Percentiles rank a stretch among this genome's conserved stretches.
phyloP scores from a whole-genome alignment of 64 coral and sea anemone genomes.

The Montipora capricornis region DNA sequence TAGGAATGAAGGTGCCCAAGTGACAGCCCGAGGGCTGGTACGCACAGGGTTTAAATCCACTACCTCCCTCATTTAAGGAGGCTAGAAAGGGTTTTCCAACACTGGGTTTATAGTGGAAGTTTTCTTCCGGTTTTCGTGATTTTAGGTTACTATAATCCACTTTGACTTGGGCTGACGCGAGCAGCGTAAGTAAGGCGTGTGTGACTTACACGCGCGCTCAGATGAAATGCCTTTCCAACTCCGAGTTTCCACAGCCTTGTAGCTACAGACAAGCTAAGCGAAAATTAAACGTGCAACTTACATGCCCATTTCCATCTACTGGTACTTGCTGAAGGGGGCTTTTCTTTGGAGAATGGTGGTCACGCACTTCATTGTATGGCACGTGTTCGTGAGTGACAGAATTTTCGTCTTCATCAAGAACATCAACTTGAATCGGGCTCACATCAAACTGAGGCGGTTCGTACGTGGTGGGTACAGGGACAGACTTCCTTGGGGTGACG shows the following conservation, averaged over 20 bases:
- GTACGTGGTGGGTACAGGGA: slow-evolving; percentile 74
- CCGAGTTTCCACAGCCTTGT: background rate
- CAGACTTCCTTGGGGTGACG: slow-evolving; percentile 68
- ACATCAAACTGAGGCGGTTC: slow-evolving; percentile 73
- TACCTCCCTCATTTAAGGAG: too few species aligned
- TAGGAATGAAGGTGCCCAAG: too few species aligned
- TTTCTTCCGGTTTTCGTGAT: too few species aligned
- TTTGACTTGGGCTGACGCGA: too few species aligned
- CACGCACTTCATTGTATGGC: slow-evolving; percentile 12
- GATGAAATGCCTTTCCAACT: too few species aligned
- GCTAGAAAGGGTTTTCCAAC: too few species aligned
- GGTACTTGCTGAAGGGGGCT: background rate
- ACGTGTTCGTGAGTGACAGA: background rate
- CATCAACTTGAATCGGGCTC: slow-evolving; percentile 65
- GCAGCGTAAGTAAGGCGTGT: too few species aligned
- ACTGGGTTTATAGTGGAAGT: too few species aligned
- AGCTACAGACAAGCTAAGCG: background rate
- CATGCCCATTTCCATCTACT: background rate
- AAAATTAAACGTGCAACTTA: background rate
- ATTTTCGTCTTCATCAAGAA: background rate
- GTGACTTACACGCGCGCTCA: too few species aligned
- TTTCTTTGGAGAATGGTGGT: slow-evolving; percentile 18
- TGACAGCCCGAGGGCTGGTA: too few species aligned
- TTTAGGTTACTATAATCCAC: too few species aligned
- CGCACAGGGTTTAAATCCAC: too few species aligned